Base-by-base conservation (phyloP, 2,113 vertebrate genomes). In the Microcebus tavaratra region DNA sequence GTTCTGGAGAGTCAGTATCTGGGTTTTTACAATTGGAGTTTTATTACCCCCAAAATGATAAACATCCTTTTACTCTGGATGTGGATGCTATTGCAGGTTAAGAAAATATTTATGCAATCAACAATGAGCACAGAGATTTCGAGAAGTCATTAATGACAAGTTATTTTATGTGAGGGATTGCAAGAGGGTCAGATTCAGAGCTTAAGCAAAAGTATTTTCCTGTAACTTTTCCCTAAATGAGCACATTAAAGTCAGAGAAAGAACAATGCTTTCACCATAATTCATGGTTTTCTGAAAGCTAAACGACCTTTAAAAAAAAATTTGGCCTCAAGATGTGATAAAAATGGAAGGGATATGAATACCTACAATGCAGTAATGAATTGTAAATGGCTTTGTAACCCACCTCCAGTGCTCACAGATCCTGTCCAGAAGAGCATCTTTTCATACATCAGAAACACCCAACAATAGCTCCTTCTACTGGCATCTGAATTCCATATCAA, bases 141-240 rank as follows among this genome's bases (percentile, higher is more conserved):
- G 90, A 92, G 79, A 42, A 95, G 39, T n/a, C 97, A 90, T 50
- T 98, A 96, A 96, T 97, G 90, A 91, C 82, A 94, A 83, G 61
- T 91, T 97, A 55, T 94, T 98, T 88, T 88, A 61, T 72, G 53
- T 18, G 90, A 63, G 96, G 75, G 48, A 97, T 75, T 92, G 85
- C 20, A 91, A 48, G 29, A 93, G 82, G 31, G 63, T 95, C 91
- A 98, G 90, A 81, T 61, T 39, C 17, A 57, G 63, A 97, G 93
- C 84, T 97, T 97, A 94, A 76, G 86, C 85, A 94, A 94, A 94
- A 97, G 95, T 88, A 90, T 95, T 96, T 94, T 92, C 83, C 90
- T 97, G 59, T 93, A 97, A 97, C 72, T 96, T 98, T 96, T 97
- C 96, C 96, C 81, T 94, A 97, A 98, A 98, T 98, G 97, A 97